A percentile compares a stretch with the other conserved stretches of the same genome.
Conservation (phyloP, 2,888 invertebrate genomes). For the Epistrophe grossulariae region DNA sequence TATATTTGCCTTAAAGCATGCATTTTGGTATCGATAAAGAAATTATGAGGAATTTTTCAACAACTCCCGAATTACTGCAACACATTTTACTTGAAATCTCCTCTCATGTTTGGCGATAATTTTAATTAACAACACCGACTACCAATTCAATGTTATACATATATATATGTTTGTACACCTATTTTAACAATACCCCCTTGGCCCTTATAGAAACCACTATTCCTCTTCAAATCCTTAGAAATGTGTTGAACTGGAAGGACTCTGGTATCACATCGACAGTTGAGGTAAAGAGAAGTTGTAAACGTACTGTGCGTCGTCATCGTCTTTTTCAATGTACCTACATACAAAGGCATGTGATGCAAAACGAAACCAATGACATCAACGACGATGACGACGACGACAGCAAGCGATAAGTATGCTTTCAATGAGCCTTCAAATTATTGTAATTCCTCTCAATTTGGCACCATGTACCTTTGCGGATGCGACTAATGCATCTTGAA, state of each 20-base stretch:
- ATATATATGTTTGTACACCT: too few relatives aligned
- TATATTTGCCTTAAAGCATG: too few relatives aligned
- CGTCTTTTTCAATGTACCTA: background rate
- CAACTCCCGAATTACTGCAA: too few relatives aligned
- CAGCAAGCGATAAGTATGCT: slow-evolving; percentile 67
- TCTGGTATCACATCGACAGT: slow-evolving; percentile 2
- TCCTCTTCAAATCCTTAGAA: slow-evolving; percentile 13
- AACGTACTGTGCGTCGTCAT: background rate
- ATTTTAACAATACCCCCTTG: background rate
- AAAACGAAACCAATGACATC: slow-evolving; percentile 38
- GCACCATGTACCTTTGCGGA: slow-evolving; percentile 68
- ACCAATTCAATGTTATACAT: background rate
- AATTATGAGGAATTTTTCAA: too few relatives aligned
- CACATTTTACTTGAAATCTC: too few relatives aligned
- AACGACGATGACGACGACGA: slow-evolving; percentile 3
- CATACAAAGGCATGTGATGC: background rate
- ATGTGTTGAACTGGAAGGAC: background rate
- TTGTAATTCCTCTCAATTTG: slow-evolving; percentile 76
- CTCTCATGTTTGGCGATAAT: too few relatives aligned
- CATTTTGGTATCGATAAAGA: too few relatives aligned
- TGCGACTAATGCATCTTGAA: slow-evolving; percentile 74
- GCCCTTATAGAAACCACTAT: slow-evolving; percentile 3
- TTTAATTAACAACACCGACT: background rate
- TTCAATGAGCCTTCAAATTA: slow-evolving; percentile 77
- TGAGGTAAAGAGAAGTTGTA: background rate